Conservation (phyloP, 2,888 invertebrate species). For the Melanostoma mellinum region DNA sequence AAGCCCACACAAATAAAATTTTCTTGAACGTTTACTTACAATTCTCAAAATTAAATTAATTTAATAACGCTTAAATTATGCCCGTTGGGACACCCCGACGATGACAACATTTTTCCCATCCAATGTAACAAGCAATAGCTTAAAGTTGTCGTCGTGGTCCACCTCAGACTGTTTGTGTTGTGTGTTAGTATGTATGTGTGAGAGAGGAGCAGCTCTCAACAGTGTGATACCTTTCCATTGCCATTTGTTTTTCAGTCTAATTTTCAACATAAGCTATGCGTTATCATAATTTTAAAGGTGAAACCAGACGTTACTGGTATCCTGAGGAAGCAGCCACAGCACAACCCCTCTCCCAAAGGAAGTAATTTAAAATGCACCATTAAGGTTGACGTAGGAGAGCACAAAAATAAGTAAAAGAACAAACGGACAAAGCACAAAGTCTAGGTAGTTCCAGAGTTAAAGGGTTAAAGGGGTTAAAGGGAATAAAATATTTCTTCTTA, state of each 20-base stretch:
- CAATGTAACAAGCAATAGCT: constrained; percentile 41
- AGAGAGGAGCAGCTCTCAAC: constrained; percentile 2
- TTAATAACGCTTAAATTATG: constrained; percentile 47
- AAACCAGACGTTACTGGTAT: constrained; percentile 65
- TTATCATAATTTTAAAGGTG: constrained; percentile 71
- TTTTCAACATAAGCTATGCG: constrained; percentile 70
- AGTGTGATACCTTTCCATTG: constrained; percentile 46
- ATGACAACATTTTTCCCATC: constrained; percentile 47
- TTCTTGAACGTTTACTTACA: constrained; percentile 26
- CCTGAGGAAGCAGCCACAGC: constrained; percentile 31
- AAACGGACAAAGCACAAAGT: constrained; percentile 21
- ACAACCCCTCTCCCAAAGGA: constrained; percentile 28
- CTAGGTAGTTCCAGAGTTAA: constrained; percentile 25
- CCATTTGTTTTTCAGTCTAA: constrained; percentile 68
- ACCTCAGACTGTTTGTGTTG: constrained; percentile 12
- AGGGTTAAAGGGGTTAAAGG: constrained; percentile 48
- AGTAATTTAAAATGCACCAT: constrained; percentile 69
- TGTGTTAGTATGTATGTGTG: too few relatives aligned
- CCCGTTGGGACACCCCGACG: constrained; percentile 29
- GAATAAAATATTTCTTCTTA: constrained; percentile 27
- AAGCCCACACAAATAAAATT: too few relatives aligned
- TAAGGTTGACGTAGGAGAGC: constrained; percentile 36
- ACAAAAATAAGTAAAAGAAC: constrained; percentile 34
- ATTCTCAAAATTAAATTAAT: constrained; percentile 52
- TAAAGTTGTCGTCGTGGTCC: constrained; percentile 14